phyloP scores from a whole-genome alignment of 2,797 vertebrate species.

The Decapterus maruadsi region DNA sequence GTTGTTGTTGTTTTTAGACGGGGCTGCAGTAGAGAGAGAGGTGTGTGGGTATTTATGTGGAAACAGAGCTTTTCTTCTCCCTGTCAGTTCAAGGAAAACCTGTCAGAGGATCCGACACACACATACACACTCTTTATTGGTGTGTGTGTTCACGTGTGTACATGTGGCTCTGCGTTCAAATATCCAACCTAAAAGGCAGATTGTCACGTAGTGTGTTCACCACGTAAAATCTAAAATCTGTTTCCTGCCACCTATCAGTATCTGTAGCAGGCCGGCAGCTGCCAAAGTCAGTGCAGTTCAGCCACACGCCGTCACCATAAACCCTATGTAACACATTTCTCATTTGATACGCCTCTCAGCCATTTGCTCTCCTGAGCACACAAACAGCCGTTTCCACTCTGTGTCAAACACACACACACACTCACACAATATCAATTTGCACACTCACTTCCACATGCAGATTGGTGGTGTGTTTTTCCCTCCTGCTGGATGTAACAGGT shows the following conservation, averaged over 20 bases:
- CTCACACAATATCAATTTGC: conserved; percentile 6
- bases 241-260: conserved; percentile 41
- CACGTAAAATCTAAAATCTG: conserved; percentile 62
- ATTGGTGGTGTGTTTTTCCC: conserved; percentile 34
- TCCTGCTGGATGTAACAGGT: conserved; percentile 72
- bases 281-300: conserved; percentile 50
- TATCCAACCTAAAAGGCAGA: conserved; percentile 44
- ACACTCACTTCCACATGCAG: conserved; percentile 24
- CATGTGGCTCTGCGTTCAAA: conserved; percentile 11
- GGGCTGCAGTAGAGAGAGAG: background rate
- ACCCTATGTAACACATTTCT: conserved; percentile 79
- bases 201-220: conserved; percentile 45
- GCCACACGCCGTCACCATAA: conserved; percentile 73
- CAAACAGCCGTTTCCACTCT: conserved; percentile 43
- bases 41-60: conserved; percentile 38
- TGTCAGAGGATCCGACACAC: conserved; percentile 49
- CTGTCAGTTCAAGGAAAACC: conserved; percentile 64
- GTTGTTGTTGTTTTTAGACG: background rate
- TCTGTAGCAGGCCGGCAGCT: conserved; percentile 66
- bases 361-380: conserved; percentile 68
- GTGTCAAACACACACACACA: conserved; percentile 5
- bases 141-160: conserved; percentile 12
- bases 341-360: conserved; percentile 73
- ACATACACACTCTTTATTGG: conserved; percentile 55
- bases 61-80: conserved; percentile 55